Percentiles rank a stretch among this genome's conserved stretches.
These are phyloP conservation scores for Adelphocoris suturalis DNA, from an alignment of 2,888 invertebrate species.

Conservation along the genomic window DNA sequence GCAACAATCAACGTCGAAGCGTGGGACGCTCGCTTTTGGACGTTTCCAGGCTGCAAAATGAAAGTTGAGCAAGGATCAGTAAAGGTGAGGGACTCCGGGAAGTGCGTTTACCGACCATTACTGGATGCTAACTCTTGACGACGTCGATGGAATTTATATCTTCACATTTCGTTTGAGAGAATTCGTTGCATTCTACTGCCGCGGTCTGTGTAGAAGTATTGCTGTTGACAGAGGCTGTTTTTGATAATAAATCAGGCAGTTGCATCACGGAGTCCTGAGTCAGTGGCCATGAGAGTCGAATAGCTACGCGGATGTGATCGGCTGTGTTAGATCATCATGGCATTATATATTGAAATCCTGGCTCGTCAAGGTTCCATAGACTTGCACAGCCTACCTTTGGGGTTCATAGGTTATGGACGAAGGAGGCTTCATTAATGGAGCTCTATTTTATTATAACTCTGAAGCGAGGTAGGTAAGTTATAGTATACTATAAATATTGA, in stretches of 20 bases:
- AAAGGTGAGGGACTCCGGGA: slow-evolving; percentile 38
- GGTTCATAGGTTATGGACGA: slow-evolving; percentile 2
- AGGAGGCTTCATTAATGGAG: background rate
- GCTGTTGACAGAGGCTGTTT: background rate
- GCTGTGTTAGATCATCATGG: slow-evolving; percentile 33
- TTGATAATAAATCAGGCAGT: background rate
- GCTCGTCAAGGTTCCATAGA: background rate
- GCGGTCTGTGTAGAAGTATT: background rate
- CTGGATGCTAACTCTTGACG: background rate
- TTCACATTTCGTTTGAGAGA: background rate
- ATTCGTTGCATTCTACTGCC: slow-evolving; percentile 7
- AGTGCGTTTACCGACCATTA: slow-evolving; percentile 13
- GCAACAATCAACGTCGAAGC: slow-evolving; percentile 7
- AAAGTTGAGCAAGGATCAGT: background rate
- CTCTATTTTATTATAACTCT: too few species aligned
- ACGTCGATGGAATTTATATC: slow-evolving; percentile 27
- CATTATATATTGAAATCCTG: background rate
- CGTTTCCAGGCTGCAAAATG: slow-evolving; percentile 32
- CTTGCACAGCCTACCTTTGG: background rate
- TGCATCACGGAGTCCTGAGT: slow-evolving; percentile 34
- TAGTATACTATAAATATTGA: too few species aligned
- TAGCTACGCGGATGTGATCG: slow-evolving; percentile 25
- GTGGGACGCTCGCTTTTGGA: slow-evolving; percentile 36
- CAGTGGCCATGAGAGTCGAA: slow-evolving; percentile 29
- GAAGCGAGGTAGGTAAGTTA: too few species aligned